phyloP scores from a whole-genome alignment of 2,888 invertebrate genomes.

The Dolomedes plantarius region DNA sequence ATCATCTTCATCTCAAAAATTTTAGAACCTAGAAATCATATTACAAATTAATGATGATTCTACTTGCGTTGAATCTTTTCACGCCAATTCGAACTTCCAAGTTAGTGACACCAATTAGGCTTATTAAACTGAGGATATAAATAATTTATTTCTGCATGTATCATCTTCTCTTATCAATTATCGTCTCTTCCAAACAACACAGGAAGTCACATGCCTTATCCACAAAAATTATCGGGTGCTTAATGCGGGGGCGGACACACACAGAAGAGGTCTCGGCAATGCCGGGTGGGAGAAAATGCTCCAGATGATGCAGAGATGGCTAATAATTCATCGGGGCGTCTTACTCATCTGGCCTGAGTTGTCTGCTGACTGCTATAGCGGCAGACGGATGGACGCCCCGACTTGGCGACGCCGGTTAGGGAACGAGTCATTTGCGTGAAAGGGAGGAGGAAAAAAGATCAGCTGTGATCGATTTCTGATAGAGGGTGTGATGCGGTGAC shows the following conservation, averaged over 20 bases:
- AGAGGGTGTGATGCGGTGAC: background rate
- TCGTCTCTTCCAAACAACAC: background rate
- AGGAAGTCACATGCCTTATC: background rate
- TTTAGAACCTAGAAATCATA: too few species aligned
- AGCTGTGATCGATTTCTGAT: background rate
- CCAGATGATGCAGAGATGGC: conserved; percentile 3
- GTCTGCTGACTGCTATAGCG: background rate
- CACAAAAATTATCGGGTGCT: conserved; percentile 7
- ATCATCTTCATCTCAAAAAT: too few species aligned
- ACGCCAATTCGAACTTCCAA: too few species aligned
- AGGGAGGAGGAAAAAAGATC: background rate
- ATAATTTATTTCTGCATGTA: too few species aligned
- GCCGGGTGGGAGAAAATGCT: background rate
- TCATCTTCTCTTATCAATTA: background rate
- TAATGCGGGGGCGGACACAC: background rate
- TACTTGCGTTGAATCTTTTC: too few species aligned
- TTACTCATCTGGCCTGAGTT: conserved; percentile 6
- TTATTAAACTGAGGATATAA: too few species aligned
- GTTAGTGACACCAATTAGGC: too few species aligned
- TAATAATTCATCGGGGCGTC: conserved; percentile 10
- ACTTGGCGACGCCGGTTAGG: conserved; percentile 27
- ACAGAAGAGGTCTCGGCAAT: background rate
- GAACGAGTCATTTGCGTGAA: background rate
- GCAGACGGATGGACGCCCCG: conserved; percentile 52
- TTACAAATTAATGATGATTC: too few species aligned